Conservation (phyloP, 2,888 invertebrate genomes). For the Trissonchulus latispiculum region DNA sequence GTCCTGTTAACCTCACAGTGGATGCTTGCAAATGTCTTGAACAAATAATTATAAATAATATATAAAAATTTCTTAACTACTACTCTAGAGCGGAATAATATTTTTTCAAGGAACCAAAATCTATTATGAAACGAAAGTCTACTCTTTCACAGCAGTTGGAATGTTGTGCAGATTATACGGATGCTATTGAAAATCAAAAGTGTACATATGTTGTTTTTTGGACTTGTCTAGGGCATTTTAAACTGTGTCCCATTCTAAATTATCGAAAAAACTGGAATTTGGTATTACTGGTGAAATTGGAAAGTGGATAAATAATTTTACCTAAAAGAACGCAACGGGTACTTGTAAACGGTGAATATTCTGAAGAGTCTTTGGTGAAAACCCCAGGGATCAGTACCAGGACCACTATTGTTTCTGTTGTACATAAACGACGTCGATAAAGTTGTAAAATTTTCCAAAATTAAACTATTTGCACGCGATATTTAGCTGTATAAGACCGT, state of each 20-base stretch:
- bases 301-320: not conserved
- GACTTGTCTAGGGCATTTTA: not conserved
- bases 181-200: not conserved
- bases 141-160: not conserved
- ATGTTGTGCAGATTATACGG: not conserved
- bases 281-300: not conserved
- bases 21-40: not conserved
- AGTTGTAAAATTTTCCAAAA: not conserved
- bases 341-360: not conserved
- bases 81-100: not conserved
- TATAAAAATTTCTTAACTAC: not conserved
- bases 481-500: not conserved
- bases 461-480: not conserved
- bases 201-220: not conserved
- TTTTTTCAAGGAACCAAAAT: not conserved
- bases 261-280: not conserved
- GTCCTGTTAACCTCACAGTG: not conserved
- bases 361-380: not conserved
- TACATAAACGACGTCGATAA: not conserved
- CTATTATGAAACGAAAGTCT: not conserved
- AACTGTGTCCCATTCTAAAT: not conserved
- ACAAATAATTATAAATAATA: not conserved
- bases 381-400: not conserved
- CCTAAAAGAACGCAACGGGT: not conserved
- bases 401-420: not conserved